A percentile compares a stretch with the other conserved stretches of the same genome.
phyloP scores from a whole-genome alignment of 2,113 vertebrate species.

The Pedionomus torquatus region DNA sequence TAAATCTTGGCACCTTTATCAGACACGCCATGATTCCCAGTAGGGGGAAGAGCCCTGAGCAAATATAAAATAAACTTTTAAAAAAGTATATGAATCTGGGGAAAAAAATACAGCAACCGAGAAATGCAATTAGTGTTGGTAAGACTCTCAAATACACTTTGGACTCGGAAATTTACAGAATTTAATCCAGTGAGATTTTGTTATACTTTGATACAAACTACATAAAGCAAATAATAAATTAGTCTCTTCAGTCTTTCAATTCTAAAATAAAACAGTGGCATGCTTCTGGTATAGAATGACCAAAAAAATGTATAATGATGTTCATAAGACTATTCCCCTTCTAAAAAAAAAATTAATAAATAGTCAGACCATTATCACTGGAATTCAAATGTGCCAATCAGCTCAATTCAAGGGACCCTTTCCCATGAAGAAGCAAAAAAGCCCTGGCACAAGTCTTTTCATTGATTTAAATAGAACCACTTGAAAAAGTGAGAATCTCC shows the following conservation, averaged over 20 bases:
- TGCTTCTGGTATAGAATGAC: background rate
- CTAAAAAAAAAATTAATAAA: background rate
- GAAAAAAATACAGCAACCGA: background rate
- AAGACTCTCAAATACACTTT: slow-evolving; percentile 65
- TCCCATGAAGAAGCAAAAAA: slow-evolving; percentile 11
- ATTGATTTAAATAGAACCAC: slow-evolving; percentile 28
- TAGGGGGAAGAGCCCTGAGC: slow-evolving; percentile 56
- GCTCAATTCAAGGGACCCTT: slow-evolving; percentile 25
- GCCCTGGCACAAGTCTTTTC: background rate
- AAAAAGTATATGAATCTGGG: slow-evolving; percentile 55
- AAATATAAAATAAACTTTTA: slow-evolving; percentile 68
- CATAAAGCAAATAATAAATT: slow-evolving; percentile 67
- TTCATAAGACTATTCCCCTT: slow-evolving; percentile 37
- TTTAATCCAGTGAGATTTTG: slow-evolving; percentile 65
- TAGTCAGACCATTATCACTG: slow-evolving; percentile 26
- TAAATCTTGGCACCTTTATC: slow-evolving; percentile 63
- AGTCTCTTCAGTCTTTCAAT: slow-evolving; percentile 34
- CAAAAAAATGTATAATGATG: slow-evolving; percentile 6
- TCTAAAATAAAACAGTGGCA: slow-evolving; percentile 14
- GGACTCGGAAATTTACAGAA: slow-evolving; percentile 61
- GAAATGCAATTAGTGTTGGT: slow-evolving; percentile 60
- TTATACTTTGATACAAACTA: slow-evolving; percentile 65
- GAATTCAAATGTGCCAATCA: slow-evolving; percentile 43
- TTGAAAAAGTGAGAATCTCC: slow-evolving; percentile 12
- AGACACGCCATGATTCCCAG: slow-evolving; percentile 53